These are phyloP conservation scores for Lasioglossum pauxillum DNA, from an alignment of 2,888 invertebrate genomes.

Conservation along the genomic window DNA sequence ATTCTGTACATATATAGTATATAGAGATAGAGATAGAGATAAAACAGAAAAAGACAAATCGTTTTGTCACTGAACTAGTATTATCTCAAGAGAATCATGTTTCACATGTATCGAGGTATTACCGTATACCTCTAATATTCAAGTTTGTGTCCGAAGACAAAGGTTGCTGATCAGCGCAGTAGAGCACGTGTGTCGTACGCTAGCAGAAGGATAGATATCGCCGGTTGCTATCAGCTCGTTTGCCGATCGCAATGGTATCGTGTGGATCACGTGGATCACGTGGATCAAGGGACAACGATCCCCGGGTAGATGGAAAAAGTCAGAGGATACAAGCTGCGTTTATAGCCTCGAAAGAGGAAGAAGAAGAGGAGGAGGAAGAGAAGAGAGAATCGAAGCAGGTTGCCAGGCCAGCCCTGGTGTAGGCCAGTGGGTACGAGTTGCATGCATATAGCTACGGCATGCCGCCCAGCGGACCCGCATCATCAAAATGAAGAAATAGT, in stretches of 20 bases:
- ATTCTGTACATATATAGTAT: too few species aligned
- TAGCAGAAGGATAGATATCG: neutral
- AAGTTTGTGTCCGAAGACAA: neutral
- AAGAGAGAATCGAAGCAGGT: slow-evolving; percentile 58
- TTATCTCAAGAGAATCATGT: too few species aligned
- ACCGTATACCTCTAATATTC: neutral
- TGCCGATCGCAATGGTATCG: neutral
- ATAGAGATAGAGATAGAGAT: too few species aligned
- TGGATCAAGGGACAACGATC: slow-evolving; percentile 56
- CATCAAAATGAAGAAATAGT: slow-evolving; percentile 65
- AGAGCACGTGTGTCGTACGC: slow-evolving; percentile 42
- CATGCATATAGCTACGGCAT: slow-evolving; percentile 25
- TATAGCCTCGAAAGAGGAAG: slow-evolving; percentile 29
- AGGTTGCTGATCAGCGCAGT: neutral
- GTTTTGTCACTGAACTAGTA: neutral
- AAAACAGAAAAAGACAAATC: too few species aligned
- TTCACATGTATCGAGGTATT: neutral
- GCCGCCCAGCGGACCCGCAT: slow-evolving; percentile 62
- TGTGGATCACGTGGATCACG: slow-evolving; percentile 25
- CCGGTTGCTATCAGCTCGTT: neutral
- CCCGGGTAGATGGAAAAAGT: slow-evolving; percentile 37
- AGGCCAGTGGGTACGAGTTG: slow-evolving; percentile 62
- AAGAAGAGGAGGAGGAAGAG: slow-evolving; percentile 32
- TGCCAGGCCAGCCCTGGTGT: slow-evolving; percentile 56
- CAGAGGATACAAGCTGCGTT: slow-evolving; percentile 37